These are phyloP conservation scores for Gavia stellata DNA, from an alignment of 2,113 vertebrate genomes.

Conservation along the genomic window DNA sequence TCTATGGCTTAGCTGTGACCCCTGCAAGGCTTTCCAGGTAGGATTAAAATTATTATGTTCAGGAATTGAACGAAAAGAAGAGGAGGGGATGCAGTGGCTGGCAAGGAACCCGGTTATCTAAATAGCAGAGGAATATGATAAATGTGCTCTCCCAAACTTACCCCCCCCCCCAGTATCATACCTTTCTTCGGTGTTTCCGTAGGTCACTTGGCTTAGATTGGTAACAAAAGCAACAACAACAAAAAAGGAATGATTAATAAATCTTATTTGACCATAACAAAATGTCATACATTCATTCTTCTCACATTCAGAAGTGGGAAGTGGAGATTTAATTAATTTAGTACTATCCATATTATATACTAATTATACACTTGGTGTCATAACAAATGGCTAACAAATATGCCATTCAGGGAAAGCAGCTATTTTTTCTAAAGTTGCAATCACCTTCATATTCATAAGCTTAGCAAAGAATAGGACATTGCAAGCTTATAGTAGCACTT, in stretches of 20 bases:
- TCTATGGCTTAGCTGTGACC: not conserved
- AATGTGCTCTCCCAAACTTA: not conserved
- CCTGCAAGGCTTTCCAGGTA: not conserved
- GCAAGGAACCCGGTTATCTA: not conserved
- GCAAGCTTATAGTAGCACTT: not conserved
- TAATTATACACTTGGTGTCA: not conserved
- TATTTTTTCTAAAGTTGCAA: not conserved
- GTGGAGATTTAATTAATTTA: not conserved
- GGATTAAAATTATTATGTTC: not conserved
- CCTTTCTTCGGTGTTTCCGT: conserved; percentile 98
- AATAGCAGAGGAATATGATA: not conserved
- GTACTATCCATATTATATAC: not conserved
- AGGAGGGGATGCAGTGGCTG: not conserved
- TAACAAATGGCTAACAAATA: not conserved
- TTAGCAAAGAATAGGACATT: not conserved
- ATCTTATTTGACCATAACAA: not conserved
- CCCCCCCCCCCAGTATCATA: conserved; percentile 34
- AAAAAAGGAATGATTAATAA: conserved; percentile 41
- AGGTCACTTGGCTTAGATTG: conserved; percentile 90
- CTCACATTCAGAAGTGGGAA: not conserved
- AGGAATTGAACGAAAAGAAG: not conserved
- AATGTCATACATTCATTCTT: not conserved
- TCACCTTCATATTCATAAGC: not conserved
- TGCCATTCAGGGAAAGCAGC: not conserved
- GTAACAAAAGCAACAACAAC: conserved; percentile 37